Evolutionary conservation across 2,113 vertebrate genomes (phyloP), one percentile per base, ranked within the genome.

Genomic region (Rhinopomastus cyanomelas): DNA sequence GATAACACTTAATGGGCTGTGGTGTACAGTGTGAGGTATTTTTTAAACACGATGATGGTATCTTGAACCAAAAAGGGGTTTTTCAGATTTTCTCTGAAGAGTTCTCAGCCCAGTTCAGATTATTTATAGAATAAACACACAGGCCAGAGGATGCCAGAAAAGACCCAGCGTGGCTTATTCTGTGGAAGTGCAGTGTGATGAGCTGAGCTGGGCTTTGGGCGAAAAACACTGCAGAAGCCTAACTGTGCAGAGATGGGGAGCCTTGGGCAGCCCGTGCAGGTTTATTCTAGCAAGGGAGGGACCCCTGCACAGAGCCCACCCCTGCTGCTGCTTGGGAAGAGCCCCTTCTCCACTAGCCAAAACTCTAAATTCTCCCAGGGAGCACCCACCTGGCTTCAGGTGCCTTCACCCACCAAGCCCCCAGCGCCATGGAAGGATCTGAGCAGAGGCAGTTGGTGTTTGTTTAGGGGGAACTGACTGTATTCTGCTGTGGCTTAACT

Each of bases 181-280:
- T 16, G 18, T 22, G 48, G 48, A 39, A 17, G 6, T 0, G 0
- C 1, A 20, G 2, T 8, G 36, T 6, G 65, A n/a, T 13, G 77
- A 36, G 30, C 14, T 13, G n/a, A 12, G 55, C 12, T 2, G 42
- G n/a, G 9, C 0, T 19, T 57, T 8, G 51, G 39, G 12, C 52
- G 56, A 26, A 49, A 34, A 20, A 7, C n/a, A 4, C 20, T 10
- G 62, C 36, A 44, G 61, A 8, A 32, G 15, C n/a, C n/a, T 3
- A 7, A 12, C 1, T 8, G 8, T 16, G 37, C 37, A 20, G 15
- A 59, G n/a, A 37, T 6, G 48, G 12, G 84, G 16, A 34, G 17
- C 19, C 6, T 1, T 7, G 29, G 39, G 21, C n/a, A 30, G 21
- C 2, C 57, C 30, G 26, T 34, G 22, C 5, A 2, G 8, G 55